A percentile compares a stretch with the other conserved stretches of the same genome.
Evolutionary conservation across 1,140 invertebrate genomes (phyloP).

Genomic region (Panonychus citri): DNA sequence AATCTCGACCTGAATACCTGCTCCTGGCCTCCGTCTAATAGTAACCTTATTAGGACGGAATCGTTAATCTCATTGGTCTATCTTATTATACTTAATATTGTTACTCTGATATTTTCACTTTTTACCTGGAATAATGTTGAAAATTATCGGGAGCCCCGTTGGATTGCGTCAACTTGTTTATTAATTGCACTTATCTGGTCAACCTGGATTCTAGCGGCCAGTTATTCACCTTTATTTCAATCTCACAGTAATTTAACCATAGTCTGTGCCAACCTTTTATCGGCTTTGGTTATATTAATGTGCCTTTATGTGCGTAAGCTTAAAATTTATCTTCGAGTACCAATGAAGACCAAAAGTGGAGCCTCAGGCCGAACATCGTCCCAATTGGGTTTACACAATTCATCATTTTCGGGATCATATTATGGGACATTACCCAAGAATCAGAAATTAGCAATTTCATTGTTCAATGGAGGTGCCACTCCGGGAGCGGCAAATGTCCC

Average conservation of each 20-base stretch:
- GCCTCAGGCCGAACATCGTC: neutral
- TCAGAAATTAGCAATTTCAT: neutral
- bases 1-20: conserved; percentile 16
- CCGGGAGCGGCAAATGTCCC: no score
- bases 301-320: neutral
- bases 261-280: neutral
- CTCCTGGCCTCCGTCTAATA: conserved; percentile 16
- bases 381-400: neutral
- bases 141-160: conserved; percentile 24
- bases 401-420: neutral
- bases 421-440: neutral
- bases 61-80: conserved; percentile 27
- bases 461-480: neutral
- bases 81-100: conserved; percentile 26
- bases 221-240: neutral
- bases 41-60: conserved; percentile 21
- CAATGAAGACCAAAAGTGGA: neutral
- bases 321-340: neutral
- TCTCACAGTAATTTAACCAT: neutral
- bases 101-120: conserved; percentile 23
- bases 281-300: neutral
- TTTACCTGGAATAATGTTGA: conserved; percentile 23
- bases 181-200: conserved; percentile 23
- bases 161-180: conserved; percentile 24
- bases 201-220: conserved; percentile 19